phyloP scores from a whole-genome alignment of 2,797 vertebrate genomes.

The Pseudomugil gertrudae region DNA sequence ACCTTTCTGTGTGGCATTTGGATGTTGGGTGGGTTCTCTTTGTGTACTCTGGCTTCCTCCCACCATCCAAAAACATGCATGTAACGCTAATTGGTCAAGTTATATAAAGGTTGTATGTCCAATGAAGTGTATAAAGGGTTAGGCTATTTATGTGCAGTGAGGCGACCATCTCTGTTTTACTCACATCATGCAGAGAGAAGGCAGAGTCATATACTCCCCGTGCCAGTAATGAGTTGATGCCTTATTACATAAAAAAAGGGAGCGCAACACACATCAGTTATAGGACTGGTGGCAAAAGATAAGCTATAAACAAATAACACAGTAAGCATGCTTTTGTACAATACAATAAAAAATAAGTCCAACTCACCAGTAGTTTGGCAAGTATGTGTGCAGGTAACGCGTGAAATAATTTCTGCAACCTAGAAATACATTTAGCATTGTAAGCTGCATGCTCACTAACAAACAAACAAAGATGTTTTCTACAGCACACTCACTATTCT shows the following conservation, averaged over 20 bases:
- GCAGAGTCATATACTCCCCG: constrained; percentile 93
- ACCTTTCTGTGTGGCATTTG: too few species aligned
- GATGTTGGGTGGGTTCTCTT: too few species aligned
- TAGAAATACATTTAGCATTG: constrained; percentile 36
- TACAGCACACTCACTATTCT: constrained; percentile 89
- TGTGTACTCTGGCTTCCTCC: too few species aligned
- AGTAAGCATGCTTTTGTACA: not conserved
- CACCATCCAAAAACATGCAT: too few species aligned
- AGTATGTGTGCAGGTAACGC: constrained; percentile 68
- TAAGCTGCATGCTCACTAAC: not conserved
- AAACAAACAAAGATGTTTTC: not conserved
- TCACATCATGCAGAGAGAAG: constrained; percentile 94
- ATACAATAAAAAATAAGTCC: constrained; percentile 1
- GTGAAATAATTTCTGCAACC: constrained; percentile 79
- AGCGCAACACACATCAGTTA: constrained; percentile 2
- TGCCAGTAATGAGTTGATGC: constrained; percentile 92
- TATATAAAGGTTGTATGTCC: too few species aligned
- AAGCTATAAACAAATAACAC: not conserved
- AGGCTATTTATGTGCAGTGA: not conserved
- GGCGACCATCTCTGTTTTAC: constrained; percentile 61
- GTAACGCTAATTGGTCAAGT: too few species aligned
- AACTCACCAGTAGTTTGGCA: constrained; percentile 78
- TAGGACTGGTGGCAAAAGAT: not conserved
- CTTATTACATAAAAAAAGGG: constrained; percentile 70
- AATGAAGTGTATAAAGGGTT: too few species aligned